Evolutionary conservation across 1,140 invertebrate genomes (phyloP).

Genomic region (Episyrphus balteatus): DNA sequence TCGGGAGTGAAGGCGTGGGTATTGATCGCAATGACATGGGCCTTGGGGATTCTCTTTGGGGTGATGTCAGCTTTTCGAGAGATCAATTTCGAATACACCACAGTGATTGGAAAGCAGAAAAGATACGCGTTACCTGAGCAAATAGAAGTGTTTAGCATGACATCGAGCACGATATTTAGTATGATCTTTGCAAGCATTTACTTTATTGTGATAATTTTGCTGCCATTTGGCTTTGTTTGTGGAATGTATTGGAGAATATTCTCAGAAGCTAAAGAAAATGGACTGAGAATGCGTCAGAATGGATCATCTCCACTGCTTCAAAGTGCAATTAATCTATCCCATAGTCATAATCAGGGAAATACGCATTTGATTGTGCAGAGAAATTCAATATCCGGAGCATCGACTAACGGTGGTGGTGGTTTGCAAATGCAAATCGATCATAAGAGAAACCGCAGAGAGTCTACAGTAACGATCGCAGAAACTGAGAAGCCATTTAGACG

Average conservation of each 20-base stretch:
- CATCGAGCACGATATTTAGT: slow-evolving; percentile 18
- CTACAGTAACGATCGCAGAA: too few species aligned
- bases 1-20: slow-evolving; percentile 58
- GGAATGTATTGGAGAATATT: slow-evolving; percentile 64
- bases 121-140: slow-evolving; percentile 9
- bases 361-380: slow-evolving; percentile 14
- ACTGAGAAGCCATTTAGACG: slow-evolving; percentile 7
- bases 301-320: slow-evolving; percentile 45
- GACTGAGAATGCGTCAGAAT: slow-evolving; percentile 53
- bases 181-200: slow-evolving; percentile 37
- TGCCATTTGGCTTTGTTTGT: slow-evolving; percentile 53
- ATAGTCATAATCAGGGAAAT: slow-evolving; percentile 11
- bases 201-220: slow-evolving; percentile 48
- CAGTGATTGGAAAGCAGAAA: slow-evolving; percentile 17
- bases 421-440: slow-evolving; percentile 33
- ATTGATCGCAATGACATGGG: slow-evolving; percentile 57
- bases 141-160: neutral
- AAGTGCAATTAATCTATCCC: slow-evolving; percentile 30
- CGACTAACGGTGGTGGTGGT: slow-evolving; percentile 21
- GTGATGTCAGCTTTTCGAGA: slow-evolving; percentile 37
- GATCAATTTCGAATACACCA: slow-evolving; percentile 25
- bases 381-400: slow-evolving; percentile 29
- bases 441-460: neutral
- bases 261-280: slow-evolving; percentile 56
- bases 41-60: slow-evolving; percentile 47